Percentiles rank a stretch among this genome's conserved stretches.
phyloP scores from a whole-genome alignment of 2,888 invertebrate genomes.

The Atrina japonica region DNA sequence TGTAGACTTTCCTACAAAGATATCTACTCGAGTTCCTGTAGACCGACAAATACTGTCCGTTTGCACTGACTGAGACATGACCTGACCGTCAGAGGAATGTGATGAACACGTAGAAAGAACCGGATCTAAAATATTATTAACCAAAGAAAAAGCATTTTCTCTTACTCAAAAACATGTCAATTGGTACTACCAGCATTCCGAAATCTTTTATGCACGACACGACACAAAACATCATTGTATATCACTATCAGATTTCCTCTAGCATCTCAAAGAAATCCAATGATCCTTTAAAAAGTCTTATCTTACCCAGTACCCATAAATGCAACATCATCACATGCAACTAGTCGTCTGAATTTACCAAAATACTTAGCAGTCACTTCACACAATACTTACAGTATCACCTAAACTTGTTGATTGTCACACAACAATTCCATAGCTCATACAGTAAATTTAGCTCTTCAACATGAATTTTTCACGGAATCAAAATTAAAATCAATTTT shows the following conservation, averaged over 20 bases:
- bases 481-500: not conserved
- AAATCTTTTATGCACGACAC: conserved; percentile 6
- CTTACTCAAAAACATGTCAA: not conserved
- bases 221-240: conserved; percentile 2
- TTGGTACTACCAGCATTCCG: conserved; percentile 2
- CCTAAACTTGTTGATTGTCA: conserved; percentile 1
- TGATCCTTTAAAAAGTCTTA: conserved; percentile 7
- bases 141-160: not conserved
- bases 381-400: conserved; percentile 3
- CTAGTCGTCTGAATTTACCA: not conserved
- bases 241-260: conserved; percentile 14
- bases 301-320: too few relatives aligned
- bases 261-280: not conserved
- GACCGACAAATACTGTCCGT: too few relatives aligned
- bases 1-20: not conserved
- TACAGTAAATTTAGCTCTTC: not conserved
- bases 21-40: conserved; percentile 4
- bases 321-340: not conserved
- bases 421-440: too few relatives aligned
- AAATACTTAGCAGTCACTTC: conserved; percentile 12
- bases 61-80: too few relatives aligned
- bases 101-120: too few relatives aligned
- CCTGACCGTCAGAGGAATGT: too few relatives aligned
- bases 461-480: conserved; percentile 8
- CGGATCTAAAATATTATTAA: not conserved